phyloP scores from a whole-genome alignment of 2,888 invertebrate species.

The Hypomecis punctinalis region DNA sequence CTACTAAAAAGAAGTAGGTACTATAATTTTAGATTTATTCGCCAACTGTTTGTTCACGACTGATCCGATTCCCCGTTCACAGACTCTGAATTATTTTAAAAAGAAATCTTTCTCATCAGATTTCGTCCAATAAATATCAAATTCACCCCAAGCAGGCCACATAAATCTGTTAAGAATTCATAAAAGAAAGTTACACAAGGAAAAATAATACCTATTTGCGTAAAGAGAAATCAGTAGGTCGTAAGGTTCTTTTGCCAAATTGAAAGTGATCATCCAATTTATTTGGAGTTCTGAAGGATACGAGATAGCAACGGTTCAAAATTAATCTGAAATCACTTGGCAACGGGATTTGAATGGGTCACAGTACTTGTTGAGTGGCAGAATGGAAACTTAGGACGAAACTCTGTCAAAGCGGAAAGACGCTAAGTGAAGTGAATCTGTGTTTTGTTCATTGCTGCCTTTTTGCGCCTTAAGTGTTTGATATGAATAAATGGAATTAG shows the following conservation, averaged over 20 bases:
- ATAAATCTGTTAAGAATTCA: slow-evolving; percentile 34
- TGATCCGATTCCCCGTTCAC: too few relatives aligned
- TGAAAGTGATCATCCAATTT: slow-evolving; percentile 46
- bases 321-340: slow-evolving; percentile 58
- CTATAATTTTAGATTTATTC: too few relatives aligned
- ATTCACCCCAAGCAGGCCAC: slow-evolving; percentile 19
- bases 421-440: too few relatives aligned
- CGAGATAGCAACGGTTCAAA: slow-evolving; percentile 39
- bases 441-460: too few relatives aligned
- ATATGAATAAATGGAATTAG: too few relatives aligned
- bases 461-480: too few relatives aligned
- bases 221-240: slow-evolving; percentile 38
- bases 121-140: slow-evolving; percentile 25
- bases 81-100: slow-evolving; percentile 3
- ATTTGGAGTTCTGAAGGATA: slow-evolving; percentile 30
- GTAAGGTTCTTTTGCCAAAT: slow-evolving; percentile 38
- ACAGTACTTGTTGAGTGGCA: slow-evolving; percentile 22
- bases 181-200: slow-evolving; percentile 38
- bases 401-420: too few relatives aligned
- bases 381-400: slow-evolving; percentile 21
- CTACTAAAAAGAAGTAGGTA: too few relatives aligned
- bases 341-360: slow-evolving; percentile 42
- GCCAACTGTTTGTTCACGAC: too few relatives aligned
- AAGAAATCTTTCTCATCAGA: slow-evolving; percentile 23
- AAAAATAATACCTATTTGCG: slow-evolving; percentile 41